Base-by-base conservation (phyloP, 2,797 vertebrate genomes). In the Craterocephalus amniculus region DNA sequence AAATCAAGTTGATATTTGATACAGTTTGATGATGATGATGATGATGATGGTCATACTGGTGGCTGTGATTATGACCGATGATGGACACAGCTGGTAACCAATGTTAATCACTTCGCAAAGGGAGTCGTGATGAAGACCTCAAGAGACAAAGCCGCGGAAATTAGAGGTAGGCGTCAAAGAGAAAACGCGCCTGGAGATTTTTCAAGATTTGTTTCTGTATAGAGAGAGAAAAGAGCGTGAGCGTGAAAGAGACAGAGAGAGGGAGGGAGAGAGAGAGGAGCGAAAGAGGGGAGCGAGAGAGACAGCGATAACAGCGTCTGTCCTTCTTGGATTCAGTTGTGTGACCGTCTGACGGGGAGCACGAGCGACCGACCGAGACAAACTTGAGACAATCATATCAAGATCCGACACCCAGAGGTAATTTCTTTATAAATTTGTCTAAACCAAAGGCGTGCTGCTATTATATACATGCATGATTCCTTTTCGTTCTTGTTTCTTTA, bases 261-360 rank as follows among this genome's bases (percentile, higher is more conserved):
- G 67, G 4, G 69, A 31, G 64, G 12, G 60, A 43, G 74, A 60
- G 82, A 70, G 68, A 49, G 75, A 67, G 62, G 29, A 31, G 29
- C 29, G 2, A 31, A 31, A 62, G 66, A 43, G 29, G 58, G 38
- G 60, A 54, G 63, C 56, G 81, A 70, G 80, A 66, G 69, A 66
- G 82, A 67, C 74, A 80, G 35, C 58, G 76, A 83, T 79, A 82
- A 77, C 90, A 82, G 88, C 84, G 86, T 87, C 86, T 80, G 83
- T 85, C 87, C 92, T 89, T 89, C 89, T 89, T 86, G 83, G 87
- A 87, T 86, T 91, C 92, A 80, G 92, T 84, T 80, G 63, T 83
- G 86, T 85, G 84, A 86, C 76, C 79, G 76, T 88, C 81, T 87
- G 87, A 86, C 90, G 76, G 84, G 76, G 87, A 70, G 81, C 73